Evolutionary conservation across 2,797 vertebrate genomes (phyloP).

Genomic region (Lepidocolaptes lacrymiger): DNA sequence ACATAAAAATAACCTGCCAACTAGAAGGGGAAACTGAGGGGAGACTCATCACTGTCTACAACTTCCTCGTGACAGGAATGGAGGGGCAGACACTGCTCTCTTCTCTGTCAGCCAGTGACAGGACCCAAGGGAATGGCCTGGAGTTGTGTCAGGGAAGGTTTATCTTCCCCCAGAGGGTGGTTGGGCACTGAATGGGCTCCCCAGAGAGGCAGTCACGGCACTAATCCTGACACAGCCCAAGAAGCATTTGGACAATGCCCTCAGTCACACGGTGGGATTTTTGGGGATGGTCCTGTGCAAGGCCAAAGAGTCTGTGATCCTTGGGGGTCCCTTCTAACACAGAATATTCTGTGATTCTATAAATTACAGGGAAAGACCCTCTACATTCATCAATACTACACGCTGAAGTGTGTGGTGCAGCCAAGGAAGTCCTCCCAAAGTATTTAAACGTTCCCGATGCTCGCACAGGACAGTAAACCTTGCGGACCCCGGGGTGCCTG

Average conservation of each 20-base stretch:
- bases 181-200: neutral
- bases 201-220: neutral
- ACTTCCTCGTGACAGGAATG: fast-evolving
- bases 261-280: too few relatives aligned
- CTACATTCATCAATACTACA: neutral
- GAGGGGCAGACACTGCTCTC: neutral
- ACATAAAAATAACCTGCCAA: neutral
- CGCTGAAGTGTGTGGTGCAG: fast-evolving
- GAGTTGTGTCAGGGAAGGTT: neutral
- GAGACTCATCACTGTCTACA: neutral
- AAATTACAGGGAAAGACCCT: neutral
- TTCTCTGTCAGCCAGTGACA: neutral
- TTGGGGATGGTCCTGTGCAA: neutral
- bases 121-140: neutral
- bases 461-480: neutral
- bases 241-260: neutral
- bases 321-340: neutral
- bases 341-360: neutral
- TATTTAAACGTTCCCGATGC: fast-evolving
- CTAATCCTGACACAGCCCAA: neutral
- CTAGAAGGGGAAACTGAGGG: neutral
- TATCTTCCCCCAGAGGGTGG: neutral
- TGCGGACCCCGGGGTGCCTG: fast-evolving
- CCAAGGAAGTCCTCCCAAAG: too few relatives aligned
- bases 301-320: too few relatives aligned